phyloP scores from a whole-genome alignment of 1,140 invertebrate species.

The Lordiphosa mommai region DNA sequence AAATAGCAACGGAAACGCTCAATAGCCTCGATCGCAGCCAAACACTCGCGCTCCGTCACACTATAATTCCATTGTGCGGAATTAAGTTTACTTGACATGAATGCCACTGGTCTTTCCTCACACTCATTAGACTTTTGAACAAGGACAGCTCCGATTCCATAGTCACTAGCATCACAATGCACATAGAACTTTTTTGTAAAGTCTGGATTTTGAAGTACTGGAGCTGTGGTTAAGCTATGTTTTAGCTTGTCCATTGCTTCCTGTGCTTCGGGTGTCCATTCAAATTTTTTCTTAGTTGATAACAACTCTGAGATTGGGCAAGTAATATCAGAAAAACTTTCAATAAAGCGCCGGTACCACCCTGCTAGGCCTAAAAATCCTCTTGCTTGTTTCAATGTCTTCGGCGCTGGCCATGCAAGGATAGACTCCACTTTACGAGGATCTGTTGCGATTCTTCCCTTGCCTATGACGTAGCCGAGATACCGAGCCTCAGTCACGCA shows the following conservation, averaged over 20 bases:
- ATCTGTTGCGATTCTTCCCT: background rate
- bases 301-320: no score
- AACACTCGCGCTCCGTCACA: no score
- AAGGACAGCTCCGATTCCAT: background rate
- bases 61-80: no score
- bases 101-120: background rate
- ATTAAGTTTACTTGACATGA: background rate
- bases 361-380: background rate
- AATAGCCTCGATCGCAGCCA: no score
- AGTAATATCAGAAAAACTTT: background rate
- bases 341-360: conserved; percentile 1
- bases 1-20: no score
- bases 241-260: background rate
- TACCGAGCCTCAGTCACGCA: background rate
- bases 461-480: conserved; percentile 1
- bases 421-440: background rate
- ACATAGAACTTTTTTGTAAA: background rate
- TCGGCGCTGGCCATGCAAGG: no score
- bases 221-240: no score
- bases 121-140: background rate
- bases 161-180: conserved; percentile 3
- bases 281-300: background rate
- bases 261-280: background rate
- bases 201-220: background rate
- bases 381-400: background rate